A percentile compares a stretch with the other conserved stretches of the same genome.
These are phyloP conservation scores for Gobio gobio DNA, from an alignment of 2,113 vertebrate species.

Conservation along the genomic window DNA sequence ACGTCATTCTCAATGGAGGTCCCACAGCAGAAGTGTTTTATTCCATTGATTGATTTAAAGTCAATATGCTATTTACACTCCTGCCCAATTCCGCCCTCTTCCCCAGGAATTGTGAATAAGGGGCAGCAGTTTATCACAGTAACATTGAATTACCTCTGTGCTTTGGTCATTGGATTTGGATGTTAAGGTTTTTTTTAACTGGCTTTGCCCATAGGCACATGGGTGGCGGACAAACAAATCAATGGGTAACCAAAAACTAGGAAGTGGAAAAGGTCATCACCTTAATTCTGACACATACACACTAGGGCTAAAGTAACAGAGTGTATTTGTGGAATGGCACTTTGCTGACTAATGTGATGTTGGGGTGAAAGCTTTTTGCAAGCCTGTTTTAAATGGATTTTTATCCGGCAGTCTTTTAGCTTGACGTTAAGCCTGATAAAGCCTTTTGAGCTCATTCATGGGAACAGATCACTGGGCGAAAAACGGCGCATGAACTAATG, in stretches of 20 bases:
- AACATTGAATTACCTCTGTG: slow-evolving; percentile 58
- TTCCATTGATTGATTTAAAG: slow-evolving; percentile 30
- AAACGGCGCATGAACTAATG: not conserved
- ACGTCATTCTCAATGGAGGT: slow-evolving; percentile 6
- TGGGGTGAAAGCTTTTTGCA: slow-evolving; percentile 62
- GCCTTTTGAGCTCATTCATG: slow-evolving; percentile 52
- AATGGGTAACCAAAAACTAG: slow-evolving; percentile 41
- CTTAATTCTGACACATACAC: slow-evolving; percentile 37
- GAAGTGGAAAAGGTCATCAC: slow-evolving; percentile 60
- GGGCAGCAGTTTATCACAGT: slow-evolving; percentile 28
- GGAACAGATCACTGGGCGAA: slow-evolving; percentile 49
- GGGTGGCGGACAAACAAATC: not conserved
- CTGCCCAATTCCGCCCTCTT: slow-evolving; percentile 1
- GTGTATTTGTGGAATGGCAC: slow-evolving; percentile 54
- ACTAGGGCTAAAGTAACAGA: not conserved
- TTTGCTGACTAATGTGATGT: slow-evolving; percentile 69
- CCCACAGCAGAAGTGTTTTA: not conserved
- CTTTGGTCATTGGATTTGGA: slow-evolving; percentile 47
- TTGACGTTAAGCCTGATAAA: slow-evolving; percentile 53
- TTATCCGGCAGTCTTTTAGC: slow-evolving; percentile 57
- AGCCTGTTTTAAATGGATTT: slow-evolving; percentile 66
- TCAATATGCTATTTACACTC: slow-evolving; percentile 37
- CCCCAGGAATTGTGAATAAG: slow-evolving; percentile 13
- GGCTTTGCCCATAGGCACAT: slow-evolving; percentile 32
- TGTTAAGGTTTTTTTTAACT: slow-evolving; percentile 6